Evolutionary conservation across 2,797 vertebrate species (phyloP), one percentile per base, ranked within the genome.

Genomic region (Crenichthys baileyi): DNA sequence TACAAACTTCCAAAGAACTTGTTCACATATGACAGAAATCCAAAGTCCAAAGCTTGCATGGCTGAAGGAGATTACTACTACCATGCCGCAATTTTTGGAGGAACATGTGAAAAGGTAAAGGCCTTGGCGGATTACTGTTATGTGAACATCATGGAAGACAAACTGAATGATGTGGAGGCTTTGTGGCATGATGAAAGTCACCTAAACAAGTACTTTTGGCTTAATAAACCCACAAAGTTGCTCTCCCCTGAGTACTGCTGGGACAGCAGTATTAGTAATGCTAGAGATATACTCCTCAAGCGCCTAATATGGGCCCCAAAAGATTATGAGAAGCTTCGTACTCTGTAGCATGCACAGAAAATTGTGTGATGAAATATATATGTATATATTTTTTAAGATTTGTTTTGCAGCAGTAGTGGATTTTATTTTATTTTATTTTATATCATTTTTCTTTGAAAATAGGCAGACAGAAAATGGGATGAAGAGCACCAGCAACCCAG

Each of bases 111-210:
- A 65, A 81, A 72, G 0, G 93, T 95, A 50, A 85, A 82, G 70
- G 68, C 74, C 16, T 9, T 93, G 63, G 72, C 86, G 1, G 85
- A 93, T 39, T 31, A 46, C 26, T 94, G 93, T 72, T 85, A 89
- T 48, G 9, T 20, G 13, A 73, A 22, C 56, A 93, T 93, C 83
- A 79, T 93, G 83, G 72, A 83, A 72, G 94, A 95, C 79, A 93
- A 93, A 46, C 0, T 71, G 1, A 87, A 90, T 7, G 2, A 81
- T 0, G 91, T 94, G 79, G 94, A 95, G 76, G 94, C 93, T 2
- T 72, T 83, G n/a, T 95, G 94, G 94, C 94, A 95, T 0, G 94
- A 95, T 22, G 94, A 95, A 82, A 95, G 94, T 79, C 94, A 95
- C 61, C 86, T 95, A 0, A 95, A 95, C 85, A 94, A 94, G 61